phyloP scores from a whole-genome alignment of 1,140 invertebrate species.

The Micrasema longulum region DNA sequence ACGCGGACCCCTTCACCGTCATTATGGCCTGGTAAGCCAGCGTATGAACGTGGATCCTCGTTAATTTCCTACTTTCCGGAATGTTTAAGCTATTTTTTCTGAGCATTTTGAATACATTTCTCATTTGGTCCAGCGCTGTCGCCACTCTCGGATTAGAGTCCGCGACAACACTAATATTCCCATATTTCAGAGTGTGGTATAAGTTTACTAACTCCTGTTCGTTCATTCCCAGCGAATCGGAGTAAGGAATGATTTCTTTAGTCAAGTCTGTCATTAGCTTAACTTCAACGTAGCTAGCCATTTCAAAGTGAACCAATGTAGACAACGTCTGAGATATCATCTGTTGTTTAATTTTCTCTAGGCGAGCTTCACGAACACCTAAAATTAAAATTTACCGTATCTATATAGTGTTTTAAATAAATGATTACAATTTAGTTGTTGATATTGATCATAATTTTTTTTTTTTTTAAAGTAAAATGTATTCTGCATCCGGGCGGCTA shows the following conservation, averaged over 20 bases:
- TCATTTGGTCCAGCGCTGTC: conserved; percentile 85
- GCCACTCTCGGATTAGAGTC: conserved; percentile 86
- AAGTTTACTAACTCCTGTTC: conserved; percentile 89
- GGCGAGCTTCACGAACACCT: conserved; percentile 74
- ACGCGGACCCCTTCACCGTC: conserved; percentile 74
- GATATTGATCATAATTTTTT: too few species aligned
- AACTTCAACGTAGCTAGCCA: conserved; percentile 87
- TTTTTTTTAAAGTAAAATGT: too few species aligned
- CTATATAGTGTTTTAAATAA: too few species aligned
- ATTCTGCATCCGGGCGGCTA: too few species aligned
- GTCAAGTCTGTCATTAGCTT: conserved; percentile 76
- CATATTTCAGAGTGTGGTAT: conserved; percentile 75
- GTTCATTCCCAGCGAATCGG: conserved; percentile 92
- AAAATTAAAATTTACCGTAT: background rate
- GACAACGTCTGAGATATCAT: conserved; percentile 71
- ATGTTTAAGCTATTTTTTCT: conserved; percentile 63
- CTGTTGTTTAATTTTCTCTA: conserved; percentile 77
- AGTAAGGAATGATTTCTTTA: conserved; percentile 77
- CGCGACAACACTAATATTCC: conserved; percentile 80
- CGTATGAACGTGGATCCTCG: conserved; percentile 88
- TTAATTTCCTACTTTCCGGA: conserved; percentile 70
- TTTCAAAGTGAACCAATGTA: conserved; percentile 86
- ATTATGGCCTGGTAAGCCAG: conserved; percentile 89
- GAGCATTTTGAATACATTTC: conserved; percentile 76
- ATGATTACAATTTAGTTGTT: too few species aligned